Conservation (phyloP, 1,140 invertebrate species). For the Drosophila leontia region DNA sequence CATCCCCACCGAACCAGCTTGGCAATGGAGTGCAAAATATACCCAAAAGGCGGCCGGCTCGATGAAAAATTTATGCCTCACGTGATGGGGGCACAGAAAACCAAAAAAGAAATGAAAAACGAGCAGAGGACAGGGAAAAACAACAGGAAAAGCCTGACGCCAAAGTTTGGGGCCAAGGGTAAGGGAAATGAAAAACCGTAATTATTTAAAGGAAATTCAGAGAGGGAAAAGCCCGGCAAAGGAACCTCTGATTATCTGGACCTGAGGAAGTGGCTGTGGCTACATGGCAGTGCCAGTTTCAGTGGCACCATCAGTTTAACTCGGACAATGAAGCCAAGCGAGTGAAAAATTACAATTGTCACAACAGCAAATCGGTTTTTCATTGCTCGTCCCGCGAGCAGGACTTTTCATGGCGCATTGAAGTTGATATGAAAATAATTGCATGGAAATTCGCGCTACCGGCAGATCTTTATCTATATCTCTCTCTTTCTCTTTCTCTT, state of each 20-base stretch:
- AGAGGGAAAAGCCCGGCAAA: conserved; percentile 21
- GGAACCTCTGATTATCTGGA: conserved; percentile 43
- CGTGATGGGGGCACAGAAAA: conserved; percentile 39
- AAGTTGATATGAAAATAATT: conserved; percentile 79
- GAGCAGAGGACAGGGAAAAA: conserved; percentile 16
- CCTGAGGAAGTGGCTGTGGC: conserved; percentile 33
- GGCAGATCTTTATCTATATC: conserved; percentile 27
- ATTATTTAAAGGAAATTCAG: conserved; percentile 76
- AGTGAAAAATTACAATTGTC: conserved; percentile 83
- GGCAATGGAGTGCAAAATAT: conserved; percentile 76
- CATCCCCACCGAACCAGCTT: conserved; percentile 44
- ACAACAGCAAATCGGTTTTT: conserved; percentile 81
- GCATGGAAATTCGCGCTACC: conserved; percentile 68
- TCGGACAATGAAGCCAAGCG: conserved; percentile 70
- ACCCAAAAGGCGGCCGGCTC: conserved; percentile 50
- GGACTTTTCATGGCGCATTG: conserved; percentile 75
- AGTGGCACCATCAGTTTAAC: conserved; percentile 44
- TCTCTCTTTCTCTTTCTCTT: conserved; percentile 6
- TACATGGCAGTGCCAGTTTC: conserved; percentile 24
- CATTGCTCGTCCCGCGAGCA: conserved; percentile 54
- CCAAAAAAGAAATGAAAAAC: background rate
- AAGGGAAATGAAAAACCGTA: conserved; percentile 58
- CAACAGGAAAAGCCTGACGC: conserved; percentile 3
- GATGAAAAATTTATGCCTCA: conserved; percentile 73
- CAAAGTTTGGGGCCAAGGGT: conserved; percentile 2